phyloP scores from a whole-genome alignment of 2,797 vertebrate genomes.

The Muraenolepis orangiensis region DNA sequence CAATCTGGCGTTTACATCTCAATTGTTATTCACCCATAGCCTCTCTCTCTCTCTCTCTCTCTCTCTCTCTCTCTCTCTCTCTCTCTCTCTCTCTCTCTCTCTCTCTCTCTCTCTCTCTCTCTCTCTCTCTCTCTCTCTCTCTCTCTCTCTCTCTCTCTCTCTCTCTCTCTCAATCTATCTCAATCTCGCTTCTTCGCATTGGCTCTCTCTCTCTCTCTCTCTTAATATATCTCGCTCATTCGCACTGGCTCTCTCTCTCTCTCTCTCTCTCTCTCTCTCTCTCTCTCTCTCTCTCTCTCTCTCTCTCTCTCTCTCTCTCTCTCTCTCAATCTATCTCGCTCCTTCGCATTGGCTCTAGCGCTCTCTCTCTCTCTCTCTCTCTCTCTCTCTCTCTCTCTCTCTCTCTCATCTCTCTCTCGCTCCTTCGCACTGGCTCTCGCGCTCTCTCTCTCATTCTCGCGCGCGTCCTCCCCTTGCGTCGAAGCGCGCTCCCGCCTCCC shows the following conservation, averaged over 20 bases:
- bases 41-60: conserved; percentile 1
- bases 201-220: not conserved
- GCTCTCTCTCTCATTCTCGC: not conserved
- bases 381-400: conserved; percentile 6
- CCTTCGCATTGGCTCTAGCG: too few relatives aligned
- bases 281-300: conserved; percentile 8
- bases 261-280: too few relatives aligned
- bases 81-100: not conserved
- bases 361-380: too few relatives aligned
- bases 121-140: not conserved
- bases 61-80: conserved; percentile 7
- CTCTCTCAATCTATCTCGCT: too few relatives aligned
- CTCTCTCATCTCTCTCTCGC: not conserved
- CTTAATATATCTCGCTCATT: too few relatives aligned
- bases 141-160: not conserved
- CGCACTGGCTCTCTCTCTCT: too few relatives aligned
- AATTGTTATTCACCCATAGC: conserved; percentile 65
- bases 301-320: conserved; percentile 10
- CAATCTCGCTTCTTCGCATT: not conserved
- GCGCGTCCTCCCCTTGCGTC: not conserved
- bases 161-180: not conserved
- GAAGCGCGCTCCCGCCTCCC: not conserved
- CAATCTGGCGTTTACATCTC: conserved; percentile 24
- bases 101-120: not conserved
- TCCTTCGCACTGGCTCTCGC: not conserved